Evolutionary conservation across 2,797 vertebrate genomes (phyloP).

Genomic region (Meda fulgida): DNA sequence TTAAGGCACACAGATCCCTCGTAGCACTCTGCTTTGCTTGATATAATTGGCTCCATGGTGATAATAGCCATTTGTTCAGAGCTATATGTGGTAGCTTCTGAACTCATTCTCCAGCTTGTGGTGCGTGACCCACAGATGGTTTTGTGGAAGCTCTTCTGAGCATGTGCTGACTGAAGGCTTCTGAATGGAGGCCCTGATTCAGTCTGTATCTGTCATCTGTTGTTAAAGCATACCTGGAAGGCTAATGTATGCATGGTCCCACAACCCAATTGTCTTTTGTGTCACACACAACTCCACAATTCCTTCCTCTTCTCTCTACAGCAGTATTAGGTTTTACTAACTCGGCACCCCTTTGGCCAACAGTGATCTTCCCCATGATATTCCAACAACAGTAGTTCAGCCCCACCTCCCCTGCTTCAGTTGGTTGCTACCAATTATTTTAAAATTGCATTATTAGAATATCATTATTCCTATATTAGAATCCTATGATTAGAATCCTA

Average conservation of each 20-base stretch:
- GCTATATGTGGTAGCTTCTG: constrained; percentile 32
- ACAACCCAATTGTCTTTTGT: background rate
- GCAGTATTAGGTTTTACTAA: constrained; percentile 30
- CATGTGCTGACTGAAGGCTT: constrained; percentile 4
- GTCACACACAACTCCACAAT: constrained; percentile 16
- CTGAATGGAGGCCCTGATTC: background rate
- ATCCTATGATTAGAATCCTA: background rate
- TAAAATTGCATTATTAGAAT: too few relatives aligned
- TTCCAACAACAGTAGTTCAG: constrained; percentile 16
- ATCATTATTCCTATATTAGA: background rate
- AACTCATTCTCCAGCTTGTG: constrained; percentile 34
- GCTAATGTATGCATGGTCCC: background rate
- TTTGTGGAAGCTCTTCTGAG: constrained; percentile 18
- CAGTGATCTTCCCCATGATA: constrained; percentile 32
- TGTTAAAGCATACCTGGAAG: constrained; percentile 1
- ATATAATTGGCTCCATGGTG: constrained; percentile 40
- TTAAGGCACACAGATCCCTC: constrained; percentile 23
- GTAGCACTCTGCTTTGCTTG: constrained; percentile 18
- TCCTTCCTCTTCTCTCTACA: constrained; percentile 31
- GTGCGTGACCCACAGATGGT: constrained; percentile 35
- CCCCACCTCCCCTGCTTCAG: constrained; percentile 26
- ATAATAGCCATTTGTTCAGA: constrained; percentile 46
- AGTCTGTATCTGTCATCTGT: background rate
- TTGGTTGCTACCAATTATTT: background rate
- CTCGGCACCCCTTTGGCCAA: constrained; percentile 44